These are phyloP conservation scores for Aplocera efformata DNA, from an alignment of 2,888 invertebrate species.

Conservation along the genomic window DNA sequence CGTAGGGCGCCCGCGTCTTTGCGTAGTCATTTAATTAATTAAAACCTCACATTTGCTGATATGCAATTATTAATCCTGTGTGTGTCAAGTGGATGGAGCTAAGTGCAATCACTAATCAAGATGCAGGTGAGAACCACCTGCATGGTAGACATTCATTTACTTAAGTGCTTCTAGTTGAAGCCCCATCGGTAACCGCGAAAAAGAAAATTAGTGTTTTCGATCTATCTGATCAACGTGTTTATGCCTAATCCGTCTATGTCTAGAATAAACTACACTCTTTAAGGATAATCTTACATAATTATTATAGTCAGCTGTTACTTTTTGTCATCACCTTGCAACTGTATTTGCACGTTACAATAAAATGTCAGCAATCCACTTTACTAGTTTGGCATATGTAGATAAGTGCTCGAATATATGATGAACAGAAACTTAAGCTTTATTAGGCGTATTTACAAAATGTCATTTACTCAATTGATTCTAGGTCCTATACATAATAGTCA, in stretches of 20 bases:
- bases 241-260: conserved; percentile 27
- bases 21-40: conserved; percentile 62
- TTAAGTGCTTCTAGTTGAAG: conserved; percentile 52
- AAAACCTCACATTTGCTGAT: conserved; percentile 60
- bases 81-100: conserved; percentile 55
- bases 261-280: conserved; percentile 13
- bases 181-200: conserved; percentile 36
- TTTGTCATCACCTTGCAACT: conserved; percentile 15
- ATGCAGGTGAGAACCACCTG: conserved; percentile 72
- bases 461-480: no score
- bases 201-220: conserved; percentile 44
- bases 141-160: conserved; percentile 48
- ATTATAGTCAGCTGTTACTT: conserved; percentile 23
- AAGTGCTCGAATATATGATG: conserved; percentile 7
- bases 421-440: not conserved
- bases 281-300: conserved; percentile 22
- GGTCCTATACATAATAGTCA: no score
- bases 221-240: conserved; percentile 23
- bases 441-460: no score
- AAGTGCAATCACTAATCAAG: conserved; percentile 72
- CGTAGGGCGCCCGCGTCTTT: conserved; percentile 32
- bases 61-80: conserved; percentile 58
- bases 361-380: conserved; percentile 18
- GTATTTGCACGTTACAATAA: conserved; percentile 15
- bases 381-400: conserved; percentile 16